Evolutionary conservation across 2,113 vertebrate genomes (phyloP).

Genomic region (Pteruthius melanotis): DNA sequence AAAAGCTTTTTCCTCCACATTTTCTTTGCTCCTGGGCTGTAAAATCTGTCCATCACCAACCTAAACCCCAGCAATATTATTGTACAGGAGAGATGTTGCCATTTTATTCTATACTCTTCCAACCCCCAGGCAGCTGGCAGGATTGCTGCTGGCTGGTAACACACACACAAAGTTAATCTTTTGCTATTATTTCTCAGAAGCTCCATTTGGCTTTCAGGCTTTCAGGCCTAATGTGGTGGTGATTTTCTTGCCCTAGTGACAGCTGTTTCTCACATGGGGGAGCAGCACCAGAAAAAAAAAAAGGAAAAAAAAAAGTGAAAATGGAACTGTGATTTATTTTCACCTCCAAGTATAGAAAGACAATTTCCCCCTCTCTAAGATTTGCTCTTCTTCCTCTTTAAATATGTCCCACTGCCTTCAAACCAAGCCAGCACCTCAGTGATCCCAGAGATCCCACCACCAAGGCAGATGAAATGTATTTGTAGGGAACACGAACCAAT

Average conservation of each 20-base stretch:
- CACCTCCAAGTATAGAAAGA: background rate
- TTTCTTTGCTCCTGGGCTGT: background rate
- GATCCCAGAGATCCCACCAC: background rate
- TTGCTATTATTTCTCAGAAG: background rate
- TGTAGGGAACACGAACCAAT: background rate
- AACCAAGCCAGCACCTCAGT: background rate
- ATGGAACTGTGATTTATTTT: conserved; percentile 8
- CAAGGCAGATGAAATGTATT: background rate
- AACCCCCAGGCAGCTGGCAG: background rate
- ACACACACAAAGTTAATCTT: background rate
- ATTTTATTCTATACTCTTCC: background rate
- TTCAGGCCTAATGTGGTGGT: background rate
- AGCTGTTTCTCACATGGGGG: background rate
- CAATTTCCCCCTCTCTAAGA: background rate
- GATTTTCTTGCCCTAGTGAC: background rate
- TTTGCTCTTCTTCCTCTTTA: background rate
- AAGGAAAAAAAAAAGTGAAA: background rate
- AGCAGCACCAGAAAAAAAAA: background rate
- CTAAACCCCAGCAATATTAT: background rate
- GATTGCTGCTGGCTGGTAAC: background rate
- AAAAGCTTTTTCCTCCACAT: background rate
- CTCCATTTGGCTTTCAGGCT: background rate
- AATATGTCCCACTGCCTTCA: background rate
- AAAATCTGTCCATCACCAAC: background rate
- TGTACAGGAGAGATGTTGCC: background rate